These are phyloP conservation scores for Palythoa grandis DNA, from an alignment of 92 coral and sea anemone species.

Conservation along the genomic window DNA sequence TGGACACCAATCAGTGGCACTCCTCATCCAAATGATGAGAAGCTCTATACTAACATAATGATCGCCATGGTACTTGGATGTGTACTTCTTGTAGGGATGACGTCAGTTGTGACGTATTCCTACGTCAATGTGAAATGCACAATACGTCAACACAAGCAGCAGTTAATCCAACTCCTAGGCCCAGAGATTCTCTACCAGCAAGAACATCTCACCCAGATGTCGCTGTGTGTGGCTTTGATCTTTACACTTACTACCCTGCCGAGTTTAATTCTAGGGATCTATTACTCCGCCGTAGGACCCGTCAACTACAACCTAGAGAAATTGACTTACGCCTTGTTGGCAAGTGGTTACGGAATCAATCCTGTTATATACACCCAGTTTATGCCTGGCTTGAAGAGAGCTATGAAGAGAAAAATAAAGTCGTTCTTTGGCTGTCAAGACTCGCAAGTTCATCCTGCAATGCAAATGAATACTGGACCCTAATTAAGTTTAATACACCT, in stretches of 20 bases:
- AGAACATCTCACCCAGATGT: conserved; percentile 5
- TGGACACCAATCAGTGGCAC: not conserved
- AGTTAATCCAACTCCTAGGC: conserved; percentile 17
- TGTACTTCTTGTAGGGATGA: not conserved
- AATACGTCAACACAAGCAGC: conserved; percentile 12
- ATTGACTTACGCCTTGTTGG: conserved; percentile 3
- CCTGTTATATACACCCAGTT: conserved; percentile 18
- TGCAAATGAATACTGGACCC: conserved; percentile 30
- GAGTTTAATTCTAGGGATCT: not conserved
- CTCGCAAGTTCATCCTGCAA: conserved; percentile 23
- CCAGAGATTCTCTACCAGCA: conserved; percentile 15
- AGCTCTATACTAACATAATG: not conserved
- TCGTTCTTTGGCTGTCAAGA: conserved; percentile 22
- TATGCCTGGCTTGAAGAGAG: conserved; percentile 14
- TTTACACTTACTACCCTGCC: not conserved
- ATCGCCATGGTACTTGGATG: not conserved
- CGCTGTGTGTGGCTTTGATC: not conserved
- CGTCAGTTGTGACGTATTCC: not conserved
- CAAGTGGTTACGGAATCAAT: not conserved
- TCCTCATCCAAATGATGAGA: not conserved
- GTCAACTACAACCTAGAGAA: conserved; percentile 1
- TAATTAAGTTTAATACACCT: not conserved
- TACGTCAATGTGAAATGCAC: conserved; percentile 11
- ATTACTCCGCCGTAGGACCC: not conserved
- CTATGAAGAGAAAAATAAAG: conserved; percentile 22